Percentiles rank a stretch among this genome's conserved stretches.
Conservation (phyloP, 1,140 invertebrate species). For the Drosophila athabasca region DNA sequence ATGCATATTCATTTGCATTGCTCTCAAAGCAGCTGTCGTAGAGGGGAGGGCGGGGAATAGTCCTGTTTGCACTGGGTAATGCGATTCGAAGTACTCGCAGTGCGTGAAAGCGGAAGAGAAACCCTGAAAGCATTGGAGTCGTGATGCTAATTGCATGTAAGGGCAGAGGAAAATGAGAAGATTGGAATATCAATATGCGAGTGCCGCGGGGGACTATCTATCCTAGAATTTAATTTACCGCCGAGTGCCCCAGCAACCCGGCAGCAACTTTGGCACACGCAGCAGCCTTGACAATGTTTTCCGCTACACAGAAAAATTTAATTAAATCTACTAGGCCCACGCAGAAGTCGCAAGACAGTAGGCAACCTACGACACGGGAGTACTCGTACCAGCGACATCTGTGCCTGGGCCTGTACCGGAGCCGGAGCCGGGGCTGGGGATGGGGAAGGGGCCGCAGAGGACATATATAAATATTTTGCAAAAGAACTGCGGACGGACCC, state of each 20-base stretch:
- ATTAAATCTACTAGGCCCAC: constrained; percentile 73
- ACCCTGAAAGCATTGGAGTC: too few species aligned
- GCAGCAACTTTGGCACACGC: constrained; percentile 42
- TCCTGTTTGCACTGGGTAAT: constrained; percentile 17
- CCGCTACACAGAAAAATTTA: constrained; percentile 59
- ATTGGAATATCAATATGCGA: too few species aligned
- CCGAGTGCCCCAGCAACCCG: not conserved
- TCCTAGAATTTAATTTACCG: constrained; percentile 1
- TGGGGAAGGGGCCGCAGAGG: too few species aligned
- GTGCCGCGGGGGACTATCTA: constrained; percentile 16
- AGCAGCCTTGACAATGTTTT: constrained; percentile 53
- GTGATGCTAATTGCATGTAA: too few species aligned
- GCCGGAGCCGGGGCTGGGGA: too few species aligned
- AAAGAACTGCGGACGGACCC: constrained; percentile 45
- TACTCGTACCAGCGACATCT: too few species aligned
- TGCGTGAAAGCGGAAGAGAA: too few species aligned
- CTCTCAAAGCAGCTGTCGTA: not conserved
- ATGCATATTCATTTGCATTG: constrained; percentile 38
- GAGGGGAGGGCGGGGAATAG: constrained; percentile 2
- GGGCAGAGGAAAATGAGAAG: too few species aligned
- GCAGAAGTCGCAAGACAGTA: constrained; percentile 28
- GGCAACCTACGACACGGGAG: constrained; percentile 33
- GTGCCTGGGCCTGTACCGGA: too few species aligned
- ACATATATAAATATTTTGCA: not conserved
- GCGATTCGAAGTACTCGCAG: not conserved